phyloP scores from a whole-genome alignment of 1,140 invertebrate species.

The Panagrolaimus sp. region DNA sequence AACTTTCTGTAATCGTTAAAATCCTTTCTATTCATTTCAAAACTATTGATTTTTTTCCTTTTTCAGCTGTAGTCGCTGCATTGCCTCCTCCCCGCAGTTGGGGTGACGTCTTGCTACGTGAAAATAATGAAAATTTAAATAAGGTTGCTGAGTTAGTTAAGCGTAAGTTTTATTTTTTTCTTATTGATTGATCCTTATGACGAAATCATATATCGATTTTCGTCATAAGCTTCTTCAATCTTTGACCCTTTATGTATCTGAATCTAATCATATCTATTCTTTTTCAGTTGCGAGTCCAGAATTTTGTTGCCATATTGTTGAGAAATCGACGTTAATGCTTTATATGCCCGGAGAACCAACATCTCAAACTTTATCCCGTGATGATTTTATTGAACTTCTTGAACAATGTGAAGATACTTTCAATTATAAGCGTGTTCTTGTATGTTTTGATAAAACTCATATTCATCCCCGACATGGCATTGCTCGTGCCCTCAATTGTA shows the following conservation, averaged over 20 bases:
- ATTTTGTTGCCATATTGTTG: constrained; percentile 44
- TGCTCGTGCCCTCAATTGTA: constrained; percentile 43
- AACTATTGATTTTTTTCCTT: no score
- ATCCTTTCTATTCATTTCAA: no score
- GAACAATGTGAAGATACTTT: constrained; percentile 41
- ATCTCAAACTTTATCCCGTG: constrained; percentile 29
- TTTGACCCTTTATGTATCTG: constrained; percentile 8
- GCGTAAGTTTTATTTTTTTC: constrained; percentile 31
- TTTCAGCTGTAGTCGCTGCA: constrained; percentile 34
- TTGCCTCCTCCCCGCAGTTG: constrained; percentile 45
- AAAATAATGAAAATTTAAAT: constrained; percentile 29
- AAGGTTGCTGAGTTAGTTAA: constrained; percentile 41
- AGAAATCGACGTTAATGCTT: constrained; percentile 34
- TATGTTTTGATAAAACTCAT: constrained; percentile 40
- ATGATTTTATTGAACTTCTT: constrained; percentile 31
- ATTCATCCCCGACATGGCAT: constrained; percentile 42
- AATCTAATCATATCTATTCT: constrained; percentile 13
- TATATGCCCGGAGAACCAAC: constrained; percentile 31
- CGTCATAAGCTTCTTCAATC: neutral
- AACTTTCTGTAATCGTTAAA: no score
- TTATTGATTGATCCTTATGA: neutral
- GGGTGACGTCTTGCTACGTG: constrained; percentile 42
- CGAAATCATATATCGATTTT: constrained; percentile 7
- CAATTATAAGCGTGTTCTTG: constrained; percentile 33
- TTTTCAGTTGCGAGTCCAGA: constrained; percentile 34